Conservation (phyloP, 2,113 vertebrate genomes). For the Cebus imitator region DNA sequence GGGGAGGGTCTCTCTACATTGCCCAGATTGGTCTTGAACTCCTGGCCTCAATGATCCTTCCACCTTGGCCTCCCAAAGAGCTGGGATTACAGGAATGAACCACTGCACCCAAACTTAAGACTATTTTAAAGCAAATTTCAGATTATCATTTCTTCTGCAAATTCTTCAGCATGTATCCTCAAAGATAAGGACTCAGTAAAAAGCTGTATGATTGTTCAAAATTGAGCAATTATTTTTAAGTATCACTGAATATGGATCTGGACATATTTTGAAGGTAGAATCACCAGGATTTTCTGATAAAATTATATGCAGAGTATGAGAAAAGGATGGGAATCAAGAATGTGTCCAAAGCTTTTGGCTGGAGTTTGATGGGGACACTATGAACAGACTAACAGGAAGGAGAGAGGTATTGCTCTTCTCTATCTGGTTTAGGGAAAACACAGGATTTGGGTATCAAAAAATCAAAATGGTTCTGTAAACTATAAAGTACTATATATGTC, state of each 20-base stretch:
- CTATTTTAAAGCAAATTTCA: slow-evolving; percentile 16
- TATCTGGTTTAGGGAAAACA: background rate
- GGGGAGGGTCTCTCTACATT: no score
- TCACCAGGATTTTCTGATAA: background rate
- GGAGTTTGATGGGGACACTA: background rate
- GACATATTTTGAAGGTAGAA: background rate
- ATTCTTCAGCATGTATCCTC: background rate
- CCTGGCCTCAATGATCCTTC: no score
- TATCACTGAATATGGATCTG: background rate
- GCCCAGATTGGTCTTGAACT: no score
- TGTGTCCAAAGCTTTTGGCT: background rate
- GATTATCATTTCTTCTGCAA: background rate
- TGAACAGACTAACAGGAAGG: background rate
- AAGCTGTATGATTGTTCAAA: background rate
- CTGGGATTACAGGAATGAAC: no score
- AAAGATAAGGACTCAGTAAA: background rate
- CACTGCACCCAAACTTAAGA: background rate
- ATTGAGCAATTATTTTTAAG: background rate
- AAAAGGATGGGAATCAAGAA: background rate
- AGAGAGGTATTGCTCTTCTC: background rate
- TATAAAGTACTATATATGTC: background rate
- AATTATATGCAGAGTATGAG: background rate
- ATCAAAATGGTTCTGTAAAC: background rate
- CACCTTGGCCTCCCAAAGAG: no score
- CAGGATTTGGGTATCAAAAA: background rate